Conservation (phyloP, 2,113 vertebrate species). For the Chaenocephalus aceratus region DNA sequence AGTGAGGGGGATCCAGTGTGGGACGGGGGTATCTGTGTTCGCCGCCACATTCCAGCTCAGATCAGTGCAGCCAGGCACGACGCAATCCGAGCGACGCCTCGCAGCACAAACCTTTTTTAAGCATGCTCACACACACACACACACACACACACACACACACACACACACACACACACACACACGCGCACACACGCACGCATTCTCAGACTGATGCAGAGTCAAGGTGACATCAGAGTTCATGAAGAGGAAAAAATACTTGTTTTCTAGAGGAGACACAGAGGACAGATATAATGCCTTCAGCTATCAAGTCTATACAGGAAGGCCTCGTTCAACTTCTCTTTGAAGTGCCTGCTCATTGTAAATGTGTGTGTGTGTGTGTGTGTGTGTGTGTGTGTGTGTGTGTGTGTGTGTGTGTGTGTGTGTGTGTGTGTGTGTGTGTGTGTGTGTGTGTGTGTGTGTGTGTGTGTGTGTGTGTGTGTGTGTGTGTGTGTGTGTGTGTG, state of each 20-base stretch:
- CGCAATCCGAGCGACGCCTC: constrained; percentile 56
- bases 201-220: constrained; percentile 9
- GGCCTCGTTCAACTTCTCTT: constrained; percentile 75
- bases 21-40: constrained; percentile 47
- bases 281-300: constrained; percentile 67
- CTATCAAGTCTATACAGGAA: constrained; percentile 75
- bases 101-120: constrained; percentile 26
- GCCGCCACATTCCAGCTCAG: constrained; percentile 77
- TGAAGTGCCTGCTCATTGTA: constrained; percentile 75
- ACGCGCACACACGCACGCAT: neutral
- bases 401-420: too few relatives aligned
- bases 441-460: too few relatives aligned
- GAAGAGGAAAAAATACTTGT: neutral
- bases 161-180: constrained; percentile 1
- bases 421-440: constrained; percentile 61
- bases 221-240: constrained; percentile 27
- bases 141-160: constrained; percentile 6
- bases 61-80: constrained; percentile 77
- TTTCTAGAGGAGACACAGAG: constrained; percentile 17
- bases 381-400: constrained; percentile 22
- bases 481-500: too few relatives aligned
- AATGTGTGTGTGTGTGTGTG: constrained; percentile 46
- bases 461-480: too few relatives aligned
- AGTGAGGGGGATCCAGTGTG: constrained; percentile 58
- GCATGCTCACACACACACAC: neutral